Conservation (phyloP, 2,113 vertebrate genomes). For the Gnathochromis pfefferi region DNA sequence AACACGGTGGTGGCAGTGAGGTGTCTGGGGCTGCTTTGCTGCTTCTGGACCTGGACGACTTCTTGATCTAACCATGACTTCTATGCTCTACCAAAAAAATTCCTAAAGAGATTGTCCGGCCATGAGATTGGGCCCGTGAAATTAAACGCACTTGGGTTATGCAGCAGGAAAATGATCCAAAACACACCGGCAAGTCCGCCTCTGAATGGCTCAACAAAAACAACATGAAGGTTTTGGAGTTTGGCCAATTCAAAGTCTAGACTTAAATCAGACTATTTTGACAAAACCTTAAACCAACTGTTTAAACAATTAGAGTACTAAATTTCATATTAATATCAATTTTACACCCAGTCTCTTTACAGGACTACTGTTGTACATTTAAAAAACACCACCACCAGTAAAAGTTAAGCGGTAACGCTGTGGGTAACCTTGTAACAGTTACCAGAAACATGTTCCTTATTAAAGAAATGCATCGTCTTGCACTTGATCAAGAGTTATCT, state of each 20-base stretch:
- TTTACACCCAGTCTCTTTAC: not conserved
- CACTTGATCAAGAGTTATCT: not conserved
- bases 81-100: not conserved
- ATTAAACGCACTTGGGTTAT: not conserved
- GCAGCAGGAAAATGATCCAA: not conserved
- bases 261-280: not conserved
- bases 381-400: not conserved
- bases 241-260: not conserved
- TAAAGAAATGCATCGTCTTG: not conserved
- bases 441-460: not conserved
- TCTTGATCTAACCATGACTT: not conserved
- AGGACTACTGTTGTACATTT: not conserved
- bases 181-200: not conserved
- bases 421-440: not conserved
- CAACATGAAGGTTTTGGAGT: not conserved
- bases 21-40: not conserved
- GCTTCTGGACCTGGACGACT: not conserved
- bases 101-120: not conserved
- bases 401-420: not conserved
- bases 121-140: not conserved
- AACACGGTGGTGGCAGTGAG: not conserved
- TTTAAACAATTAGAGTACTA: not conserved
- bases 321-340: not conserved
- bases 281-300: not conserved
- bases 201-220: not conserved